These are phyloP conservation scores for Oryzaephilus surinamensis DNA, from an alignment of 1,140 invertebrate genomes.

Conservation along the genomic window DNA sequence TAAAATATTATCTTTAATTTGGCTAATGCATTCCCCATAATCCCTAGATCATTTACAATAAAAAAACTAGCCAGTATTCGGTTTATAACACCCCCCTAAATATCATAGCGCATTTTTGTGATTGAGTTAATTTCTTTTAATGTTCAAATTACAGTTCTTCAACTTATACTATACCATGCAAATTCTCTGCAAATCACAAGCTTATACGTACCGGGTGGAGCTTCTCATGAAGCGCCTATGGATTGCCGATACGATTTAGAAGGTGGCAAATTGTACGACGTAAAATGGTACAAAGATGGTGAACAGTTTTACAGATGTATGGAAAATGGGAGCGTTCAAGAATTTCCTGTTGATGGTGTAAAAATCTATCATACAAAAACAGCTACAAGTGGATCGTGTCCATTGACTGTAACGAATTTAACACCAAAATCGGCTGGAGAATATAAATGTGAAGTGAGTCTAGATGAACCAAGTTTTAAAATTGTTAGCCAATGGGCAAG, in stretches of 20 bases:
- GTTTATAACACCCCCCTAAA: too few species aligned
- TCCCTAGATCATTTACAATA: too few species aligned
- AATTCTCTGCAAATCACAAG: slow-evolving; percentile 25
- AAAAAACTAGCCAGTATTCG: too few species aligned
- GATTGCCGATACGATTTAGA: slow-evolving; percentile 29
- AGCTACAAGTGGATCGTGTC: slow-evolving; percentile 14
- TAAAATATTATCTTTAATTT: too few species aligned
- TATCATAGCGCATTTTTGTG: too few species aligned
- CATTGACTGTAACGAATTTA: slow-evolving; percentile 19
- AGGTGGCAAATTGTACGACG: slow-evolving; percentile 41
- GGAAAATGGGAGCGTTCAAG: slow-evolving; percentile 19
- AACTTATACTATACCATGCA: too few species aligned
- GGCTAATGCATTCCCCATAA: too few species aligned
- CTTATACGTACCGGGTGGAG: slow-evolving; percentile 23
- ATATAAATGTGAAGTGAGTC: slow-evolving; percentile 49
- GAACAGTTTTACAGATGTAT: slow-evolving; percentile 46
- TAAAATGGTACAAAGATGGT: slow-evolving; percentile 58
- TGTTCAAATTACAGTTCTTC: too few species aligned
- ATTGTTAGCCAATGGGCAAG: slow-evolving; percentile 28
- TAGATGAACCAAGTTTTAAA: slow-evolving; percentile 44
- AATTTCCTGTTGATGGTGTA: slow-evolving; percentile 22
- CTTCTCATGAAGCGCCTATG: slow-evolving; percentile 15
- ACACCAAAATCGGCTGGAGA: slow-evolving; percentile 34
- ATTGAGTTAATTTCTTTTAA: too few species aligned
- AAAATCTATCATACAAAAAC: slow-evolving; percentile 11